Evolutionary conservation across 2,797 vertebrate species (phyloP).

Genomic region (Acrocephalus scirpaceus): DNA sequence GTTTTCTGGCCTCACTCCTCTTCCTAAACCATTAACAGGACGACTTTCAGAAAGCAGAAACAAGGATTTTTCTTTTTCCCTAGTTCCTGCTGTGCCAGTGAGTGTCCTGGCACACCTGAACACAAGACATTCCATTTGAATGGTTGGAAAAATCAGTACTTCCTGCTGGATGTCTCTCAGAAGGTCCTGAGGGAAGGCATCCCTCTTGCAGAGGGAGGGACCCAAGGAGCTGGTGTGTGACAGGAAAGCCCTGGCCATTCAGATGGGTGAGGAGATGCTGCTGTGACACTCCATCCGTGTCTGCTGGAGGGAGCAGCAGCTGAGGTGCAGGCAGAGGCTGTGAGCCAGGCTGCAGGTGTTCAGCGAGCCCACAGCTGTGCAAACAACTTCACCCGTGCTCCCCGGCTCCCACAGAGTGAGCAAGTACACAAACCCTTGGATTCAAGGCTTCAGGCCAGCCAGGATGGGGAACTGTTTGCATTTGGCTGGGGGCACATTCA

Average conservation of each 20-base stretch:
- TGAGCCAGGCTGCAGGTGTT: background rate
- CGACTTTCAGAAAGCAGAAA: background rate
- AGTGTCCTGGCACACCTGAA: background rate
- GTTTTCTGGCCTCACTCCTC: background rate
- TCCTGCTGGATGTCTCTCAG: background rate
- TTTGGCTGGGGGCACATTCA: background rate
- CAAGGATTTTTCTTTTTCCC: background rate
- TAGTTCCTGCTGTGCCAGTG: background rate
- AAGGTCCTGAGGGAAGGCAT: background rate
- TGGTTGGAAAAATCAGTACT: background rate
- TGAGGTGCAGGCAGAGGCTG: background rate
- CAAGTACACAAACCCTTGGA: background rate
- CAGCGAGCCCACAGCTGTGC: background rate
- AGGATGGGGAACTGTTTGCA: background rate
- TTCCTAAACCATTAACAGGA: background rate
- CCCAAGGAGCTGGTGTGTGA: background rate
- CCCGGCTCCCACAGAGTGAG: background rate
- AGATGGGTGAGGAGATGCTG: background rate
- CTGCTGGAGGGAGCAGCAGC: background rate
- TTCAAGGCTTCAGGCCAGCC: background rate
- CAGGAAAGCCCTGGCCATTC: background rate
- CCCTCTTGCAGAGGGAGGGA: background rate
- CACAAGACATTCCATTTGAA: background rate
- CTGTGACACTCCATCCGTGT: background rate
- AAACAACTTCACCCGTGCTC: background rate